phyloP scores from a whole-genome alignment of 1,140 invertebrate species.

The Lamellibrachia luymesi region DNA sequence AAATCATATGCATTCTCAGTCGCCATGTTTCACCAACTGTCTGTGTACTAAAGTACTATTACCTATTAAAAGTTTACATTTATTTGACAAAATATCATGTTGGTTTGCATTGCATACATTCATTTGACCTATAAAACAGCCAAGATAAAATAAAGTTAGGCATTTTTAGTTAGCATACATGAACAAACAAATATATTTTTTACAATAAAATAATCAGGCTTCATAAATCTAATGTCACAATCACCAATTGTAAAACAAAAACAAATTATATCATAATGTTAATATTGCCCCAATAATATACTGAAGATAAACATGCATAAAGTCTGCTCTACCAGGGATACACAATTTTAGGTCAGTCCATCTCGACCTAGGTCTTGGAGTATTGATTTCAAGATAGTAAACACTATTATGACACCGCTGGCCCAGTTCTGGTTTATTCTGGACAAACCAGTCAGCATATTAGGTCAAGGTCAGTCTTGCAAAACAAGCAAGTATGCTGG shows the following conservation, averaged over 20 bases:
- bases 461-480: not conserved
- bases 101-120: not conserved
- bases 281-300: not conserved
- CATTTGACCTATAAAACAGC: not conserved
- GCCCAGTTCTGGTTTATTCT: not conserved
- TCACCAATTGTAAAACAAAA: not conserved
- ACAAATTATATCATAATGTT: not conserved
- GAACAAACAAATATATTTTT: too few species aligned
- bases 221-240: not conserved
- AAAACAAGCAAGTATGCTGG: not conserved
- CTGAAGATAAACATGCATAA: too few species aligned
- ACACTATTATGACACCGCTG: not conserved
- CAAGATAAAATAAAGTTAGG: not conserved
- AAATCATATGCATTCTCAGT: too few species aligned
- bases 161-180: not conserved
- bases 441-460: not conserved
- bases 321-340: not conserved
- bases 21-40: not conserved
- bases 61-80: too few species aligned
- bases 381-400: not conserved
- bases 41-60: not conserved
- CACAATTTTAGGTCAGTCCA: not conserved
- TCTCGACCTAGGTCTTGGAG: not conserved
- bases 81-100: too few species aligned
- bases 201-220: too few species aligned